phyloP scores from a whole-genome alignment of 2,797 vertebrate genomes.

The Sarcoramphus papa region DNA sequence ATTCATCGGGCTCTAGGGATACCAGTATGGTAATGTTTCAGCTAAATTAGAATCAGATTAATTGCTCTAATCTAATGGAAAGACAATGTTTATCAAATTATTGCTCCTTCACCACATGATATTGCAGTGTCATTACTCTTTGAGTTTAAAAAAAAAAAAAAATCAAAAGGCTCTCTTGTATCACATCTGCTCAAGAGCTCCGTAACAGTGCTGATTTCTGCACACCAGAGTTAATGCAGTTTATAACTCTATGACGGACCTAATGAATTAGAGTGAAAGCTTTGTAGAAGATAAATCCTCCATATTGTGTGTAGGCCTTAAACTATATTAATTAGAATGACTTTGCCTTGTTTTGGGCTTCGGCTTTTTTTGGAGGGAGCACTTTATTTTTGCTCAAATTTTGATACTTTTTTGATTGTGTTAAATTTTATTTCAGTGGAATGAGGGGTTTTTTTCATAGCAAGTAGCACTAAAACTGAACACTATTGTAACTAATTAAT shows the following conservation, averaged over 20 bases:
- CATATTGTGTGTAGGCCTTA: constrained; percentile 16
- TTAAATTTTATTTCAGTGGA: constrained; percentile 34
- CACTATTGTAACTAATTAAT: not conserved
- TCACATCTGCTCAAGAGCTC: constrained; percentile 76
- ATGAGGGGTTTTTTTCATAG: not conserved
- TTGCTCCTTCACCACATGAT: constrained; percentile 81
- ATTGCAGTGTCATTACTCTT: constrained; percentile 80
- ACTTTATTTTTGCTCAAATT: not conserved
- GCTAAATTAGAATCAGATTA: constrained; percentile 91
- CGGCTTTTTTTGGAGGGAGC: not conserved
- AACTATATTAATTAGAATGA: constrained; percentile 51
- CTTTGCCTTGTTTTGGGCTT: constrained; percentile 28
- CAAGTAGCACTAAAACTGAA: constrained; percentile 39
- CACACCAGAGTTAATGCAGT: constrained; percentile 38
- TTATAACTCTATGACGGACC: constrained; percentile 68
- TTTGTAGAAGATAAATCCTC: constrained; percentile 65
- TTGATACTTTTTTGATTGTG: not conserved
- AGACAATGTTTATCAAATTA: constrained; percentile 88
- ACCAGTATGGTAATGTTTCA: constrained; percentile 79
- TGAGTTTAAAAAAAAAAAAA: constrained; percentile 68
- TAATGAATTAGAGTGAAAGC: constrained; percentile 72
- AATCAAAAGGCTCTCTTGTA: constrained; percentile 76
- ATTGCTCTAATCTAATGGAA: constrained; percentile 87
- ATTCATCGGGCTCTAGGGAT: constrained; percentile 82
- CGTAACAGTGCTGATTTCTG: constrained; percentile 56